Percentiles rank a stretch among this genome's conserved stretches.
Conservation (phyloP, 2,888 invertebrate genomes). For the Torymus aiolomorphi region DNA sequence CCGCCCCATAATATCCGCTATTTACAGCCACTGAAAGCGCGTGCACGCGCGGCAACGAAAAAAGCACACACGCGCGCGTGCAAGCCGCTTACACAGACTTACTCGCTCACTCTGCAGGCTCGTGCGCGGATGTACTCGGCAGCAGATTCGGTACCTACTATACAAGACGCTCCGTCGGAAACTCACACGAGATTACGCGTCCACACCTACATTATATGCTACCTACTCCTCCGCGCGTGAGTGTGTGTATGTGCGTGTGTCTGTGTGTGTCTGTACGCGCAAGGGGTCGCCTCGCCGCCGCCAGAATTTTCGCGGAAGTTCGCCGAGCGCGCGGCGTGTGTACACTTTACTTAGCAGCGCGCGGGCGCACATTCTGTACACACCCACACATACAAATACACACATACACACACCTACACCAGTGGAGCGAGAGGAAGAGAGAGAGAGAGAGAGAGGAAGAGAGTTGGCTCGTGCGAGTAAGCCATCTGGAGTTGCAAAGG, state of each 20-base stretch:
- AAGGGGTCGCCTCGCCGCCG: not conserved
- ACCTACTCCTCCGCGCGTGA: not conserved
- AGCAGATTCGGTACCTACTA: conserved; percentile 1
- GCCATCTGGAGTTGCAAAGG: conserved; percentile 12
- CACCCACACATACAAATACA: too few relatives aligned
- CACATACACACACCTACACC: too few relatives aligned
- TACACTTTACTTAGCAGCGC: conserved; percentile 3
- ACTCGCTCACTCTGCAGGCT: too few relatives aligned
- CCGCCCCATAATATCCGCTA: too few relatives aligned
- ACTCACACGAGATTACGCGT: not conserved
- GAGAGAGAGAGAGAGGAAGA: conserved; percentile 12
- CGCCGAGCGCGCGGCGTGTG: not conserved
- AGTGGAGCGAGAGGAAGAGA: not conserved
- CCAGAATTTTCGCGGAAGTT: conserved; percentile 24
- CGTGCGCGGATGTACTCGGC: not conserved
- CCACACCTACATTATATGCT: too few relatives aligned
- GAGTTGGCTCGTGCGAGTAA: not conserved
- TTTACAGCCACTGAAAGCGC: too few relatives aligned
- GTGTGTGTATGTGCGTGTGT: too few relatives aligned
- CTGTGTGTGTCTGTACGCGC: not conserved
- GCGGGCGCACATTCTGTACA: not conserved
- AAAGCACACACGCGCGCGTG: too few relatives aligned
- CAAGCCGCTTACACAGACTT: too few relatives aligned
- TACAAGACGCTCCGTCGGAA: not conserved
- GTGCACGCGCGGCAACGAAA: too few relatives aligned